Conservation (phyloP, 1,140 invertebrate species). For the Pseudomyrmex sp. region DNA sequence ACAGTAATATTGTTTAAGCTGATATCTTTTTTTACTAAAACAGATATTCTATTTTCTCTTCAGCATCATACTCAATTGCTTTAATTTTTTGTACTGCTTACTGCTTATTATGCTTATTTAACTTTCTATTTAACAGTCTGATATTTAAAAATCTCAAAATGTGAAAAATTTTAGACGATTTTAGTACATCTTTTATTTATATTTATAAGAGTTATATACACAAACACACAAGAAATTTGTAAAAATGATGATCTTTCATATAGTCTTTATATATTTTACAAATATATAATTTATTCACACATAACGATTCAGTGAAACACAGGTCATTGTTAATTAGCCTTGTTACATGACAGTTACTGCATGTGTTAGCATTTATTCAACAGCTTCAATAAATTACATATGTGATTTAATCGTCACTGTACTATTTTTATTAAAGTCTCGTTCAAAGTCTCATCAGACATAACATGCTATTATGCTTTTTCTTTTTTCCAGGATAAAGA, state of each 20-base stretch:
- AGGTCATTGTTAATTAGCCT: conserved; percentile 40
- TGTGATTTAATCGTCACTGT: conserved; percentile 41
- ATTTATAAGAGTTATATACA: no score
- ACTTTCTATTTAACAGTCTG: background rate
- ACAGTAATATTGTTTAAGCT: conserved; percentile 38
- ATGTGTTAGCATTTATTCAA: conserved; percentile 44
- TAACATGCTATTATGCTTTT: conserved; percentile 36
- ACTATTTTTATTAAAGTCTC: background rate
- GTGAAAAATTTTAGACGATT: no score
- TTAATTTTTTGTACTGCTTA: conserved; percentile 29
- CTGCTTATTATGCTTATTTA: conserved; percentile 45
- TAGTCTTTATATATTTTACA: background rate
- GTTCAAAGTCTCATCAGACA: conserved; percentile 8
- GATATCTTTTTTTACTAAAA: conserved; percentile 54
- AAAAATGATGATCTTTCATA: background rate
- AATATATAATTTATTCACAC: background rate
- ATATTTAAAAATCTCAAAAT: background rate
- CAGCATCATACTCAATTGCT: conserved; percentile 25
- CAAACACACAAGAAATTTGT: no score
- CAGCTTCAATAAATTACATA: conserved; percentile 48
- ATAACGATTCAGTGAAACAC: conserved; percentile 9
- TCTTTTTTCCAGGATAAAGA: conserved; percentile 90
- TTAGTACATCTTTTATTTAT: background rate
- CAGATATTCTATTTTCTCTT: conserved; percentile 21
- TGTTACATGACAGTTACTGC: conserved; percentile 56